Evolutionary conservation across 2,797 vertebrate species (phyloP).

Genomic region (Cephalopachus bancanus): DNA sequence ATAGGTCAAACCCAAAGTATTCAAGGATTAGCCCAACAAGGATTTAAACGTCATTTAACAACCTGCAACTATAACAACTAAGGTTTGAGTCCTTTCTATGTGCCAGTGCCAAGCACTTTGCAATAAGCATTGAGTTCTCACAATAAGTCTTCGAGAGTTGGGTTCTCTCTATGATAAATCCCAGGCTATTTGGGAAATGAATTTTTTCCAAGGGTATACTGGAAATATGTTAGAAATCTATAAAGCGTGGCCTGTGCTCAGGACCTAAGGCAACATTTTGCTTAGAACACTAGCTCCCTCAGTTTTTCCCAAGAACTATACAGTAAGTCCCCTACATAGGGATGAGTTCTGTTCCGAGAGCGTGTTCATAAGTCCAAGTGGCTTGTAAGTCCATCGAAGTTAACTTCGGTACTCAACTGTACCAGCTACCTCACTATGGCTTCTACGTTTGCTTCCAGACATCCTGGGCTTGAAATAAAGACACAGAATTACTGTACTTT

Average conservation of each 20-base stretch:
- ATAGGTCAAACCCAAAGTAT: no score
- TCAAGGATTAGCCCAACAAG: no score
- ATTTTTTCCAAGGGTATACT: neutral
- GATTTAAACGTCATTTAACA: no score
- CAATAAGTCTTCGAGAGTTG: neutral
- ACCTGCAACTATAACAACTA: neutral
- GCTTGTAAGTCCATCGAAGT: no score
- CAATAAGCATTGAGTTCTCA: neutral
- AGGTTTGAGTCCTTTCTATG: neutral
- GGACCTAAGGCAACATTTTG: neutral
- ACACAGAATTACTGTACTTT: no score
- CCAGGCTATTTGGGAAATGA: neutral
- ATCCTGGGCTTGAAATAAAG: no score
- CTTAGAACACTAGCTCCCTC: neutral
- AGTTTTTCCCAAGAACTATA: neutral
- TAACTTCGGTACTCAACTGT: no score
- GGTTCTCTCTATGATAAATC: neutral
- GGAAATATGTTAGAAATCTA: neutral
- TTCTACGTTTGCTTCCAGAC: no score
- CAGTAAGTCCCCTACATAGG: no score
- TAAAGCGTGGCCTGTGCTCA: neutral
- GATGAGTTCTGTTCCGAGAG: no score
- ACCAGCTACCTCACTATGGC: no score
- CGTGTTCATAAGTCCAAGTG: no score
- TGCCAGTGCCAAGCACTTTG: neutral